A percentile compares a stretch with the other conserved stretches of the same genome.
Evolutionary conservation across 2,113 vertebrate genomes (phyloP).

Genomic region (Tachuris rubrigastra): DNA sequence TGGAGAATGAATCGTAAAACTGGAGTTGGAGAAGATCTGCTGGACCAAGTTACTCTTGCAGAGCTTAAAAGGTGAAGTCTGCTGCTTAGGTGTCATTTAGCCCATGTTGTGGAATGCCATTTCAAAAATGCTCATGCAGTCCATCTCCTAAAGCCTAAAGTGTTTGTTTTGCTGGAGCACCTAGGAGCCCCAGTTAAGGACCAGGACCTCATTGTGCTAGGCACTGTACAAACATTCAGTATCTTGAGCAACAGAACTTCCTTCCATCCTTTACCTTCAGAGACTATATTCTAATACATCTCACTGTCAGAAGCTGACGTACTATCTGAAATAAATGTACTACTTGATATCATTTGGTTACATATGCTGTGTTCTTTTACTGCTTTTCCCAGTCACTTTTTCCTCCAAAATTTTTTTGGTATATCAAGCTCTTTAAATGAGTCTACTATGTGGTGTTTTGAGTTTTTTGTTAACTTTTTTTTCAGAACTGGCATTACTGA

Average conservation of each 20-base stretch:
- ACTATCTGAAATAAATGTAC: slow-evolving; percentile 61
- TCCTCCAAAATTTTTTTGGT: not conserved
- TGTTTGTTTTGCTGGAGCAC: slow-evolving; percentile 35
- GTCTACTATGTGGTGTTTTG: not conserved
- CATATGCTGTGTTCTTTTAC: slow-evolving; percentile 18
- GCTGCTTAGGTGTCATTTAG: slow-evolving; percentile 51
- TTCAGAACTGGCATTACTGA: not conserved
- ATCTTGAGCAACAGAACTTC: slow-evolving; percentile 30
- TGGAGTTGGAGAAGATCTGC: slow-evolving; percentile 41
- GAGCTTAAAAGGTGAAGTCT: slow-evolving; percentile 26
- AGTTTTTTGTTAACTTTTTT: not conserved
- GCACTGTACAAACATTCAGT: slow-evolving; percentile 12
- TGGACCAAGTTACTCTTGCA: slow-evolving; percentile 48
- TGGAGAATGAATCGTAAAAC: slow-evolving; percentile 9
- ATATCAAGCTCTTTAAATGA: not conserved
- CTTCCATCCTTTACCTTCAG: slow-evolving; percentile 39
- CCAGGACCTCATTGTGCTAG: slow-evolving; percentile 37
- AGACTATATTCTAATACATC: slow-evolving; percentile 62
- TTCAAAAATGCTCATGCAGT: slow-evolving; percentile 31
- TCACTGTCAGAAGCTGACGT: slow-evolving; percentile 55
- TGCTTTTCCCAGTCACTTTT: not conserved
- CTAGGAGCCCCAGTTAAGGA: slow-evolving; percentile 22
- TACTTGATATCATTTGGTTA: slow-evolving; percentile 51
- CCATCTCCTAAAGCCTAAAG: slow-evolving; percentile 26
- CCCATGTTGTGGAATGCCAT: slow-evolving; percentile 5